These are phyloP conservation scores for Patiria miniata DNA, from an alignment of 35 echinoderm and acorn worm species.

Conservation along the genomic window DNA sequence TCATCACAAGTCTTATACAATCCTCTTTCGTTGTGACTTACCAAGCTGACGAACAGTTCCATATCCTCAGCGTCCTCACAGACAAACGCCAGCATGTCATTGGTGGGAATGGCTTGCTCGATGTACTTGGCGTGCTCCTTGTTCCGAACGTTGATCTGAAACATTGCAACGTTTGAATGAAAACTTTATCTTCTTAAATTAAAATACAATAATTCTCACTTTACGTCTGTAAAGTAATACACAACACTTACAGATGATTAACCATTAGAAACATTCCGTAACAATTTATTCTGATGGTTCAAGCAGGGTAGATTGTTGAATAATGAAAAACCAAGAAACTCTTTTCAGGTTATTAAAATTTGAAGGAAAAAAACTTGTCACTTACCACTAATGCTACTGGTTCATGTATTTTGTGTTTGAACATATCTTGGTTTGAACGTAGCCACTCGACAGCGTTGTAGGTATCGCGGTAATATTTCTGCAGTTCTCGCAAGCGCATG, in stretches of 20 bases:
- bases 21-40: slow-evolving; percentile 8
- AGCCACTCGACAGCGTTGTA: slow-evolving; percentile 93
- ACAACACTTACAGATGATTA: no score
- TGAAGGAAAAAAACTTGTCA: not conserved
- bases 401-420: slow-evolving; percentile 84
- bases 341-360: no score
- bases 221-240: no score
- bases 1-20: no score
- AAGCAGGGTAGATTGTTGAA: no score
- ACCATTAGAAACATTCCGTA: no score
- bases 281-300: no score
- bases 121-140: slow-evolving; percentile 73
- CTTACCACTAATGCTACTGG: slow-evolving; percentile 86
- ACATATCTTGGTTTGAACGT: slow-evolving; percentile 76
- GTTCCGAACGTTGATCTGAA: slow-evolving; percentile 78
- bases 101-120: slow-evolving; percentile 78
- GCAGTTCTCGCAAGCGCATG: slow-evolving; percentile 59
- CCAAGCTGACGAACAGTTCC: slow-evolving; percentile 76
- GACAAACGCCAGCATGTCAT: slow-evolving; percentile 89
- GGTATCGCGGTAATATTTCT: slow-evolving; percentile 60
- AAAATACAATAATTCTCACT: no score
- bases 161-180: not conserved
- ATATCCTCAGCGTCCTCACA: slow-evolving; percentile 88
- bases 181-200: no score
- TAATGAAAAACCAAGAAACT: no score